These are phyloP conservation scores for Epinotia ramella DNA, from an alignment of 2,888 invertebrate species.

Conservation along the genomic window DNA sequence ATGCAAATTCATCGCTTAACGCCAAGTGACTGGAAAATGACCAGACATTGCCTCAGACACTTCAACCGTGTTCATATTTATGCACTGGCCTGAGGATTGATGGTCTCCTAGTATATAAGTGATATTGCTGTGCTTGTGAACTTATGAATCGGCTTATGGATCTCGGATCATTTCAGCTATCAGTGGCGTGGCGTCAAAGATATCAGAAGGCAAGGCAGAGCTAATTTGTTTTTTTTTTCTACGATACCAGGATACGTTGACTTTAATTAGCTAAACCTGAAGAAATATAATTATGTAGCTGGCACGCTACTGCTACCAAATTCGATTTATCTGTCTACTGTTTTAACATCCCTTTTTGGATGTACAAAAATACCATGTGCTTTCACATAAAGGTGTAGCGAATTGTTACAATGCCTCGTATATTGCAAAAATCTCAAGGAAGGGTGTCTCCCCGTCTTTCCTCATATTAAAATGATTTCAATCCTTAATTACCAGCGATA, in stretches of 20 bases:
- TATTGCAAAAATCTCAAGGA: too few species aligned
- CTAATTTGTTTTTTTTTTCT: too few species aligned
- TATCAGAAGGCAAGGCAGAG: not conserved
- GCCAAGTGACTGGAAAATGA: slow-evolving; percentile 24
- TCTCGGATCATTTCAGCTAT: not conserved
- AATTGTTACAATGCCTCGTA: too few species aligned
- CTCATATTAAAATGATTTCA: not conserved
- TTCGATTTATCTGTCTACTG: too few species aligned
- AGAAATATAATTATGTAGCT: too few species aligned
- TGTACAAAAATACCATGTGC: too few species aligned
- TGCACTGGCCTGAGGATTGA: not conserved
- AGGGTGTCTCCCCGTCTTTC: not conserved
- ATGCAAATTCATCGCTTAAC: slow-evolving; percentile 26
- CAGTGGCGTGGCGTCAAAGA: not conserved
- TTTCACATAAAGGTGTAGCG: too few species aligned
- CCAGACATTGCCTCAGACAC: slow-evolving; percentile 24
- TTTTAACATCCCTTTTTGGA: too few species aligned
- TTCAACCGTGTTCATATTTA: slow-evolving; percentile 1
- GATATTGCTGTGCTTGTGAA: not conserved
- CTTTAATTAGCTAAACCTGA: too few species aligned
- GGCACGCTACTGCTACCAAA: too few species aligned
- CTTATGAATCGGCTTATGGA: not conserved
- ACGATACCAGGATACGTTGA: too few species aligned
- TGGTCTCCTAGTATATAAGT: not conserved
- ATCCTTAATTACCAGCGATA: not conserved